phyloP scores from a whole-genome alignment of 2,113 vertebrate species.

The Cinclus mexicanus region DNA sequence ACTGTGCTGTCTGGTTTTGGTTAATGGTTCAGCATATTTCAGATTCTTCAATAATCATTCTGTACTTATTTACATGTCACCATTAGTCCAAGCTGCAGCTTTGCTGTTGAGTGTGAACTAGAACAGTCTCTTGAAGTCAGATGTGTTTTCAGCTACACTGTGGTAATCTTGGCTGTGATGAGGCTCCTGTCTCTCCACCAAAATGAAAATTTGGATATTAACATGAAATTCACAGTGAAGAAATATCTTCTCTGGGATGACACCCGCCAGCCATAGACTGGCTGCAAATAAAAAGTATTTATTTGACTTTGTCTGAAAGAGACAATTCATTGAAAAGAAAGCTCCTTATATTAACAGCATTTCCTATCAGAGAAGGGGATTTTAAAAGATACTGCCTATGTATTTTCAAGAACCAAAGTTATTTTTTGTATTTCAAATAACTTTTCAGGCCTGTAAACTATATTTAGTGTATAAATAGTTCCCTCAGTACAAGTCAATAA shows the following conservation, averaged over 20 bases:
- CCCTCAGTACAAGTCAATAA: background rate
- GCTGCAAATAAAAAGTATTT: background rate
- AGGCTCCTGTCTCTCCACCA: background rate
- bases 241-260: background rate
- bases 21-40: background rate
- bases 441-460: background rate
- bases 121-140: background rate
- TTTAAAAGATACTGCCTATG: background rate
- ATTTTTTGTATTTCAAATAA: background rate
- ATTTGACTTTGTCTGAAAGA: background rate
- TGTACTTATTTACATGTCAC: background rate
- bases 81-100: background rate
- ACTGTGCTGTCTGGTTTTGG: background rate
- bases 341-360: background rate
- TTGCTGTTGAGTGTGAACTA: background rate
- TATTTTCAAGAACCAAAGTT: background rate
- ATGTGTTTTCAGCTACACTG: background rate
- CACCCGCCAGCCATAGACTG: background rate
- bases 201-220: background rate
- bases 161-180: background rate
- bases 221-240: background rate
- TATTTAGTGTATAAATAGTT: background rate
- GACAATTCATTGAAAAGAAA: background rate
- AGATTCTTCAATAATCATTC: background rate
- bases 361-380: background rate